Base-by-base conservation (phyloP, 2,888 invertebrate genomes). In the Teleiodes luculella region DNA sequence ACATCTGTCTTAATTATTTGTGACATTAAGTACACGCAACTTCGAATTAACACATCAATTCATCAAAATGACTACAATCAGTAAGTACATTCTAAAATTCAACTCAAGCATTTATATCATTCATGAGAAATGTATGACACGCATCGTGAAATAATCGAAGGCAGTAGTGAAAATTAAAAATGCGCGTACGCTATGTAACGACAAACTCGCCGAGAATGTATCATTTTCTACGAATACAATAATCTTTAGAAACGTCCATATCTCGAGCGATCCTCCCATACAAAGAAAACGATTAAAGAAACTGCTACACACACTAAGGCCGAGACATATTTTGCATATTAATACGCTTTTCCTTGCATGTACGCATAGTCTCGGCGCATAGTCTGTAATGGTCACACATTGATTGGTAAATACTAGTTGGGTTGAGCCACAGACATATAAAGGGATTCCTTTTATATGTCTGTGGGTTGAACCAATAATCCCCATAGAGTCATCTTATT, bases 351-450 rank as follows among this genome's bases (percentile, higher is more conserved):
- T 49, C 49, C 36, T 24, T 16, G 49, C 67, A 65, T 67, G 66
- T 66, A 66, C 65, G 67, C 66, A 68, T 60, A 67, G 67, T 65
- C 24, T 28, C 13, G 24, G 59, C 59, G 8, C 24, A 7, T 39
- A 8, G 36, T 10, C 6, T 37, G n/a, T 37, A 14, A n/a, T 37
- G 7, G 14, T 14, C 24, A 24, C 6, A 24, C 24, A 3, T 24
- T 24, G 24, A 4, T 6, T 24, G 24, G 24, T 24, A 24, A 24
- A n/a, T n/a, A n/a, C n/a, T n/a, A n/a, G n/a, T n/a, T n/a, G n/a
- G n/a, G n/a, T n/a, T n/a, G n/a, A n/a, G n/a, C n/a, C n/a, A n/a
- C n/a, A n/a, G n/a, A n/a, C n/a, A n/a, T n/a, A n/a, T n/a, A n/a
- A n/a, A n/a, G n/a, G n/a, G n/a, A n/a, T n/a, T n/a, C n/a, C n/a